Conservation (phyloP, 2,888 invertebrate species). For the Andrena minutula region DNA sequence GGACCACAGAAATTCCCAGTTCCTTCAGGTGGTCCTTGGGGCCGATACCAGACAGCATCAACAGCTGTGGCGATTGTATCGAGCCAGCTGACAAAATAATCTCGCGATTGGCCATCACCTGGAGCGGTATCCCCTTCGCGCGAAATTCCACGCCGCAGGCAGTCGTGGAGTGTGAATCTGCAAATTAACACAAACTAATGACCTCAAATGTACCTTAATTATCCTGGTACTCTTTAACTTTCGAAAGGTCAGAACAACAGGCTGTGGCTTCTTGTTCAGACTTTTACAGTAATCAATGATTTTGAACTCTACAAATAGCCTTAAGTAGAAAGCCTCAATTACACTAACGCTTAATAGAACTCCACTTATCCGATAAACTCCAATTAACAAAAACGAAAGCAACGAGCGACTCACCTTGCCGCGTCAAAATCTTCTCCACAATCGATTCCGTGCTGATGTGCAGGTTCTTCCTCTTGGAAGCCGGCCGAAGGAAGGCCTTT, state of each 20-base stretch:
- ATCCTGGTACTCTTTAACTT: no score
- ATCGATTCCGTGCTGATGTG: conserved; percentile 90
- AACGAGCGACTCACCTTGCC: not conserved
- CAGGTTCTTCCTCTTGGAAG: conserved; percentile 89
- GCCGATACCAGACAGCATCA: conserved; percentile 95
- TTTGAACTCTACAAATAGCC: no score
- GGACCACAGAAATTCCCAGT: conserved; percentile 87
- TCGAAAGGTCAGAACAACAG: no score
- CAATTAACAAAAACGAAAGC: no score
- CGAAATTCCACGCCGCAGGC: conserved; percentile 90
- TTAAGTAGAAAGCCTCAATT: no score
- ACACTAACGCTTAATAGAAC: no score
- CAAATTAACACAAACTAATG: not conserved
- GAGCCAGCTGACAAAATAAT: conserved; percentile 95
- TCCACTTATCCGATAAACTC: no score
- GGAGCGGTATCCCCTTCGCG: conserved; percentile 85
- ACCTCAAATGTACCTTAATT: no score
- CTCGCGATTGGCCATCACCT: conserved; percentile 88
- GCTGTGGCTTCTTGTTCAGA: no score
- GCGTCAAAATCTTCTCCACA: conserved; percentile 89
- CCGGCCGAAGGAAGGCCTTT: conserved; percentile 92
- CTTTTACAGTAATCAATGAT: no score
- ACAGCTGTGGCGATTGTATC: conserved; percentile 93
- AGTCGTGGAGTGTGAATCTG: conserved; percentile 84
- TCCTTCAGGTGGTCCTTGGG: conserved; percentile 88